Percentiles rank a stretch among this genome's conserved stretches.
phyloP scores from a whole-genome alignment of 2,797 vertebrate species.

The Mormyrops boulengeri region DNA sequence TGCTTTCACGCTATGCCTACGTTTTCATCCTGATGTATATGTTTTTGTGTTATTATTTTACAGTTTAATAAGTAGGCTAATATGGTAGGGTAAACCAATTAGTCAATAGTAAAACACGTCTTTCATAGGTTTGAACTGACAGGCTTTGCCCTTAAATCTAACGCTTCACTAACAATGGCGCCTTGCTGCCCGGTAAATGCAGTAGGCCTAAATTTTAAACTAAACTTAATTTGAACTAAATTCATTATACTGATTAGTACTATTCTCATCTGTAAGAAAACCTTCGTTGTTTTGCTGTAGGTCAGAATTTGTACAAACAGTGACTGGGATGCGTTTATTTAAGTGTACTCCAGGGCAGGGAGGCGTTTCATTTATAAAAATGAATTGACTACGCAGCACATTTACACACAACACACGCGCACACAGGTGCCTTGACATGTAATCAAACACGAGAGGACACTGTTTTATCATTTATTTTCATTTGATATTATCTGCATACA shows the following conservation, averaged over 20 bases:
- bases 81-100: background rate
- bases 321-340: background rate
- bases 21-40: background rate
- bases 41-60: background rate
- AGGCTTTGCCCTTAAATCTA: background rate
- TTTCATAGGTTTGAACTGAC: background rate
- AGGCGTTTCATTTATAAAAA: background rate
- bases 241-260: background rate
- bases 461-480: constrained; percentile 86
- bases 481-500: constrained; percentile 99
- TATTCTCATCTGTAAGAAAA: background rate
- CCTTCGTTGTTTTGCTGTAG: background rate
- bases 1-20: background rate
- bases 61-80: background rate
- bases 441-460: constrained; percentile 2
- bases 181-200: background rate
- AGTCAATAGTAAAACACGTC: background rate
- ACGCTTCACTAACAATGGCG: background rate
- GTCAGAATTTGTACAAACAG: background rate
- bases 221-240: background rate
- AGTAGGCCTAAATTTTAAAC: background rate
- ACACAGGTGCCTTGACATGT: background rate
- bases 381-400: background rate
- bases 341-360: background rate
- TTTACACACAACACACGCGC: background rate